phyloP scores from a whole-genome alignment of 2,113 vertebrate genomes.

The Ciconia maguari region DNA sequence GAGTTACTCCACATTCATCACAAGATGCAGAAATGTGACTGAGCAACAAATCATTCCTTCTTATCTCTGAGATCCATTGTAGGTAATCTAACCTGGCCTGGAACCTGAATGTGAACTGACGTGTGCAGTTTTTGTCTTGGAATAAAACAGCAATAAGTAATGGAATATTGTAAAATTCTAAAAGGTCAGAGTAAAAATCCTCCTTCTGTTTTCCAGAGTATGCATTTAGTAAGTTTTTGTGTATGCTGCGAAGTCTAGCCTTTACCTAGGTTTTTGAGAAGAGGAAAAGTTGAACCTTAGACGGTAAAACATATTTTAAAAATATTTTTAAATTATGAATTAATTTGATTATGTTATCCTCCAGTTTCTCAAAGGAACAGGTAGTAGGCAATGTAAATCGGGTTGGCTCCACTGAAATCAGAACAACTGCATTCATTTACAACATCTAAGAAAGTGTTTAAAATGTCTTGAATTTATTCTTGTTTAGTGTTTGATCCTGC shows the following conservation, averaged over 20 bases:
- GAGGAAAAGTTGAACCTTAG: background rate
- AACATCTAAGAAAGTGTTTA: background rate
- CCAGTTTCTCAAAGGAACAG: background rate
- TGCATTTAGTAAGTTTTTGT: background rate
- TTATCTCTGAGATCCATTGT: background rate
- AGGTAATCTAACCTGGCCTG: background rate
- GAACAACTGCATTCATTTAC: background rate
- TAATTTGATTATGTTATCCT: background rate
- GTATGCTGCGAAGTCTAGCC: background rate
- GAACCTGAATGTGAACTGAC: background rate
- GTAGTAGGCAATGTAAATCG: background rate
- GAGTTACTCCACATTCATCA: background rate
- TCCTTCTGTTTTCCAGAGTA: background rate
- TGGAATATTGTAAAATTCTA: background rate
- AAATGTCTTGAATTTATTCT: background rate
- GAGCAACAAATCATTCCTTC: background rate
- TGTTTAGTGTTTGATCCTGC: background rate
- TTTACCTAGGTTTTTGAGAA: background rate
- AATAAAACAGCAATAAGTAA: background rate
- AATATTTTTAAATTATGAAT: background rate
- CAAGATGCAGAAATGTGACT: background rate
- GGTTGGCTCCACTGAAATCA: background rate
- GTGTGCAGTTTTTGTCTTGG: background rate
- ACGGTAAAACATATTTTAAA: background rate
- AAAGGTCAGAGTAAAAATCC: background rate